phyloP scores from a whole-genome alignment of 64 coral and sea anemone species.

The Catalaphyllia jardinei region DNA sequence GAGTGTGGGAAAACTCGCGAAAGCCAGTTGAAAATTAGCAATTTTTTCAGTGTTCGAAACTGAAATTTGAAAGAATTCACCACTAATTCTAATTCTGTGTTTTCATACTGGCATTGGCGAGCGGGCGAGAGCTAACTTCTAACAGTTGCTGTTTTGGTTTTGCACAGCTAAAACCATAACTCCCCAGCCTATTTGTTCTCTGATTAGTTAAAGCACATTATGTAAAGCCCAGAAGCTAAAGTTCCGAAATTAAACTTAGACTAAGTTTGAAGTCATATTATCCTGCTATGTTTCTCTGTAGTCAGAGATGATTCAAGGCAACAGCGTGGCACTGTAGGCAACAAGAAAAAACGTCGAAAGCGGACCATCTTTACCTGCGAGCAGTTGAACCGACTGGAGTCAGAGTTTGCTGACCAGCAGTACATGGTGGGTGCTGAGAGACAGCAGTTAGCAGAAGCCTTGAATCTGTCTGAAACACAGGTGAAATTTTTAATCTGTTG shows the following conservation, averaged over 20 bases:
- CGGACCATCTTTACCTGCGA: slow-evolving; percentile 88
- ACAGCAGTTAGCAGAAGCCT: slow-evolving; percentile 71
- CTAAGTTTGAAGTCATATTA: background rate
- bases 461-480: slow-evolving; percentile 89
- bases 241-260: no score
- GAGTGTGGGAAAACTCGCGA: no score
- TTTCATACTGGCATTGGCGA: no score
- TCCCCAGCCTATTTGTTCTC: background rate
- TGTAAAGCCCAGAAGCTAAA: no score
- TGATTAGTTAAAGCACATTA: background rate
- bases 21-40: no score
- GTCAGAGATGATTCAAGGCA: background rate
- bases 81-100: no score
- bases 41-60: no score
- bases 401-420: slow-evolving; percentile 86
- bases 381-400: slow-evolving; percentile 75
- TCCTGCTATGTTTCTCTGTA: background rate
- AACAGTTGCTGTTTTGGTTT: background rate
- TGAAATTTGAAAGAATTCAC: no score
- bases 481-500: background rate
- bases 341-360: slow-evolving; percentile 81
- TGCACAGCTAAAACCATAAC: background rate
- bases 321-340: background rate
- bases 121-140: background rate
- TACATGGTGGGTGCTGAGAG: slow-evolving; percentile 81